Evolutionary conservation across 2,888 invertebrate genomes (phyloP).

Genomic region (Volucella inanis): DNA sequence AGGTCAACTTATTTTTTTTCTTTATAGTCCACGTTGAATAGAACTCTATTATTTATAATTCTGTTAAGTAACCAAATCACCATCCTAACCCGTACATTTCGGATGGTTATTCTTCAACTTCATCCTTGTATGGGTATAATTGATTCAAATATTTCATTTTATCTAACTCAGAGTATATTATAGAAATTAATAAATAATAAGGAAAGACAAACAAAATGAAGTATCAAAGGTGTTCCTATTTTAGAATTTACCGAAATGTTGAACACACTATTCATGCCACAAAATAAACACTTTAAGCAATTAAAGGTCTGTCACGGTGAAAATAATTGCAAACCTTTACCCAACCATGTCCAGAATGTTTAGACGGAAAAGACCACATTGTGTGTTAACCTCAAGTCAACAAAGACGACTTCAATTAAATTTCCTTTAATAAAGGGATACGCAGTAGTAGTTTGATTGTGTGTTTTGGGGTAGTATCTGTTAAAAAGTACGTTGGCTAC

Average conservation of each 20-base stretch:
- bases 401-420: not conserved
- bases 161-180: not conserved
- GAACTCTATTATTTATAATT: too few relatives aligned
- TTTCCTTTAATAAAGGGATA: not conserved
- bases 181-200: not conserved
- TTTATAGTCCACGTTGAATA: too few relatives aligned
- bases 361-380: not conserved
- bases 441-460: not conserved
- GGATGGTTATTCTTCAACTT: too few relatives aligned
- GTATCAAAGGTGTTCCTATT: not conserved
- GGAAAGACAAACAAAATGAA: not conserved
- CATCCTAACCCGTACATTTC: too few relatives aligned
- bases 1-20: too few relatives aligned
- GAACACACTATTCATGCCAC: not conserved
- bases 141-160: too few relatives aligned
- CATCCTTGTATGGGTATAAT: too few relatives aligned
- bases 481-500: not conserved
- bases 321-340: not conserved
- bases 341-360: not conserved
- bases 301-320: not conserved
- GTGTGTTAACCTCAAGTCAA: not conserved
- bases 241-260: not conserved
- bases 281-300: not conserved
- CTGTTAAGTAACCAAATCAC: too few relatives aligned
- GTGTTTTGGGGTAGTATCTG: not conserved